phyloP scores from a whole-genome alignment of 2,888 invertebrate species.

The Hypena proboscidalis region DNA sequence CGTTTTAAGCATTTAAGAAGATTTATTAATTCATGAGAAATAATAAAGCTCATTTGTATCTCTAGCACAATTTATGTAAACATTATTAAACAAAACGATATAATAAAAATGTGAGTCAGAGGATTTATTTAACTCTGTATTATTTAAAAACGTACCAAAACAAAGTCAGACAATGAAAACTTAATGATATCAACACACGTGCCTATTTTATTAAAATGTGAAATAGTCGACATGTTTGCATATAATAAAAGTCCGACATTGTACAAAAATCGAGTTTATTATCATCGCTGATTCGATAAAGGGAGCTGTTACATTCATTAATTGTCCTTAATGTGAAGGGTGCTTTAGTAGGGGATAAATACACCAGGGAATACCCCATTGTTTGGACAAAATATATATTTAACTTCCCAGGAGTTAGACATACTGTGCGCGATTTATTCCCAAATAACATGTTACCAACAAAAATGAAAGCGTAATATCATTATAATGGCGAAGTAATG shows the following conservation, averaged over 20 bases:
- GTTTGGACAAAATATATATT: constrained; percentile 76
- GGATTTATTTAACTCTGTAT: no score
- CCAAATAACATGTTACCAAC: constrained; percentile 39
- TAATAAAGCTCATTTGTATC: no score
- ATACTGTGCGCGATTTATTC: constrained; percentile 39
- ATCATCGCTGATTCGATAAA: constrained; percentile 74
- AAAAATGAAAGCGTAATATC: constrained; percentile 37
- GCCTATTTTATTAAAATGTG: constrained; percentile 43
- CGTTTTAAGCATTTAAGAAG: no score
- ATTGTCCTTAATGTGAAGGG: constrained; percentile 76
- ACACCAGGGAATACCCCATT: constrained; percentile 66
- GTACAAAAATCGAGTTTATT: constrained; percentile 72
- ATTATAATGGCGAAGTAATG: constrained; percentile 37
- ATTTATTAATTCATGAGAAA: no score
- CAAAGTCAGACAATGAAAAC: not conserved
- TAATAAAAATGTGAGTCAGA: no score
- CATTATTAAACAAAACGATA: no score
- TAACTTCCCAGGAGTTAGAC: constrained; percentile 64
- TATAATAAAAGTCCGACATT: constrained; percentile 69
- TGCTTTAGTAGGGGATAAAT: constrained; percentile 62
- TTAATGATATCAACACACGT: constrained; percentile 30
- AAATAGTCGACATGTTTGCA: constrained; percentile 59
- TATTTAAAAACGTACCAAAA: no score
- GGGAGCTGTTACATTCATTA: constrained; percentile 79
- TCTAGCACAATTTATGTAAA: no score